Evolutionary conservation across 2,797 vertebrate genomes (phyloP), one percentile per base, ranked within the genome.

Genomic region (Euthynnus affinis): DNA sequence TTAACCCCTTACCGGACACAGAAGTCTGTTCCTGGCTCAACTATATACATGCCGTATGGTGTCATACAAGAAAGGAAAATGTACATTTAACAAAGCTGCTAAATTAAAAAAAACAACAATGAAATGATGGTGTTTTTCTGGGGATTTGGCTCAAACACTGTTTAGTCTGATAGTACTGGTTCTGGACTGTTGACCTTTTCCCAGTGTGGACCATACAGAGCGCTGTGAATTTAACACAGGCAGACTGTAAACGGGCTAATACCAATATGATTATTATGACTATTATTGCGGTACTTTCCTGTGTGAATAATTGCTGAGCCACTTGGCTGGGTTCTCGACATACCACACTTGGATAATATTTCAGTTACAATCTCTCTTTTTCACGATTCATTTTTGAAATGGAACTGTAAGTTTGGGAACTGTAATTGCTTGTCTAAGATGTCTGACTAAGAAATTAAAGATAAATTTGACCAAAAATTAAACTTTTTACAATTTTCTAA

Each of bases 181-280:
- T 65, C 10, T 25, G 37, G 66, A 76, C 44, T 37, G 32, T 34
- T 34, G 34, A 80, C 15, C 34, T 29, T 65, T 76, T 63, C 51
- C 27, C 8, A 58, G 9, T 37, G 37, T 72, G 56, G 25, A 74
- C 59, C 52, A 58, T 59, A 48, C 51, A 75, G 25, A 65, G 7
- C 29, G 64, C 6, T 49, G 34, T 55, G 55, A 27, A 59, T 56
- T 18, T 69, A 32, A 57, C 62, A 66, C 27, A 5, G 23, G 18
- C 32, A 77, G 62, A 76, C 40, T 52, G 23, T 46, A 72, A 62
- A 34, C 46, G 22, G 57, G 3, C 2, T 37, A 60, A 52, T 9
- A 55, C 2, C 25, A 40, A n/a, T 64, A 46, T 29, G 40, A 58
- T 67, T 65, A 72, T 9, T 29, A 20, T 49, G 32, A 25, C 23